Percentiles rank a stretch among this genome's conserved stretches.
phyloP scores from a whole-genome alignment of 2,113 vertebrate species.

The Albula glossodonta region DNA sequence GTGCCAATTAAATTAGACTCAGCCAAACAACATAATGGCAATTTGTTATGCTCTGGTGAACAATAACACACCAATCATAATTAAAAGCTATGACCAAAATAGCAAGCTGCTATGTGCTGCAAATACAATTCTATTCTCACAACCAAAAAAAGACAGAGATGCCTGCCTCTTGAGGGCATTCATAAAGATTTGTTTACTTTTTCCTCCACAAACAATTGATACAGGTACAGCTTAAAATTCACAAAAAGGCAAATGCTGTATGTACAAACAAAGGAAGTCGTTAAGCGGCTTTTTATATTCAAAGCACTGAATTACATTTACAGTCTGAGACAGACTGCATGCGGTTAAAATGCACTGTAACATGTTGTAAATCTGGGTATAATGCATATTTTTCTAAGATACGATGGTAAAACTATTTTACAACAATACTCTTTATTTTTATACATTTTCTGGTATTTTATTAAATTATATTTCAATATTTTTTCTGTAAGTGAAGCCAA shows the following conservation, averaged over 20 bases:
- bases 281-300: neutral
- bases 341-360: neutral
- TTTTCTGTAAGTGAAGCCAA: too few species aligned
- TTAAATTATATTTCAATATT: too few species aligned
- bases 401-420: too few species aligned
- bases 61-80: constrained; percentile 96
- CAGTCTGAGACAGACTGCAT: neutral
- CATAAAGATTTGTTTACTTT: neutral
- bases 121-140: constrained; percentile 87
- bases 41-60: constrained; percentile 95
- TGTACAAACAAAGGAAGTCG: neutral
- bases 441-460: neutral
- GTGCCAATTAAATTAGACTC: constrained; percentile 97
- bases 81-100: constrained; percentile 89
- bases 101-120: constrained; percentile 77
- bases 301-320: neutral
- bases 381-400: neutral
- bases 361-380: neutral
- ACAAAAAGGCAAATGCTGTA: neutral
- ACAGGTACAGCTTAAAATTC: neutral
- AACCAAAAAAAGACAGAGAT: constrained; percentile 63
- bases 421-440: neutral
- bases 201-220: neutral
- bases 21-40: constrained; percentile 96
- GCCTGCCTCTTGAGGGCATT: neutral